A percentile compares a stretch with the other conserved stretches of the same genome.
Evolutionary conservation across 2,797 vertebrate species (phyloP).

Genomic region (Cichlasoma orientale): DNA sequence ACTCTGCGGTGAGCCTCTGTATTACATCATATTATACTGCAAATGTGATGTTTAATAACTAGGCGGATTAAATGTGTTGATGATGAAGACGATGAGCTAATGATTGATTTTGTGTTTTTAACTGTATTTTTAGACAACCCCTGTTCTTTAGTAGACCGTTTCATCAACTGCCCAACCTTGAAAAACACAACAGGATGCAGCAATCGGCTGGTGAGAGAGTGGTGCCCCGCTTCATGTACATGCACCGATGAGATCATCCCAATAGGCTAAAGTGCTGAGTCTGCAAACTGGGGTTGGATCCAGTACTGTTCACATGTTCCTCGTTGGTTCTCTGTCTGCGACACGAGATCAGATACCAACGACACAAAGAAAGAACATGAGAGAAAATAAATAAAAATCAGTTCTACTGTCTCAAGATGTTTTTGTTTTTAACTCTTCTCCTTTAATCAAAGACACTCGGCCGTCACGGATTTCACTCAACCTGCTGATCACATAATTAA

Average conservation of each 20-base stretch:
- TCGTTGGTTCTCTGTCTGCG: background rate
- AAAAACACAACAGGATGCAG: conserved; percentile 30
- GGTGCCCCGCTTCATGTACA: conserved; percentile 70
- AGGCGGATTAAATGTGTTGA: background rate
- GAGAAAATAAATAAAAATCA: background rate
- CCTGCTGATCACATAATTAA: background rate
- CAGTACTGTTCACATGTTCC: background rate
- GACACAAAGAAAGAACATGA: background rate
- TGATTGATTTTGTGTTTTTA: background rate
- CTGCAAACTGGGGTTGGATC: background rate
- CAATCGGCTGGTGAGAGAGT: background rate
- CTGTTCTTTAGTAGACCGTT: conserved; percentile 69
- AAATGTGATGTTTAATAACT: background rate
- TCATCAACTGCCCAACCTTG: conserved; percentile 65
- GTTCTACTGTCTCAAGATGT: background rate
- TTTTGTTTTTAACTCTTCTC: background rate
- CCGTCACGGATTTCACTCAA: background rate
- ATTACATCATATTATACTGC: no score
- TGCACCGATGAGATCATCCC: conserved; percentile 71
- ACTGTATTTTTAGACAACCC: conserved; percentile 69
- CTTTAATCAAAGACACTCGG: background rate
- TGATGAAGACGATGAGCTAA: background rate
- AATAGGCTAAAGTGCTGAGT: conserved; percentile 14
- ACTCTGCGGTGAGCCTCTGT: conserved; percentile 77
- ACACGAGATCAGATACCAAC: background rate